Evolutionary conservation across 2,888 invertebrate species (phyloP).

Genomic region (Leptinotarsa haldemani): DNA sequence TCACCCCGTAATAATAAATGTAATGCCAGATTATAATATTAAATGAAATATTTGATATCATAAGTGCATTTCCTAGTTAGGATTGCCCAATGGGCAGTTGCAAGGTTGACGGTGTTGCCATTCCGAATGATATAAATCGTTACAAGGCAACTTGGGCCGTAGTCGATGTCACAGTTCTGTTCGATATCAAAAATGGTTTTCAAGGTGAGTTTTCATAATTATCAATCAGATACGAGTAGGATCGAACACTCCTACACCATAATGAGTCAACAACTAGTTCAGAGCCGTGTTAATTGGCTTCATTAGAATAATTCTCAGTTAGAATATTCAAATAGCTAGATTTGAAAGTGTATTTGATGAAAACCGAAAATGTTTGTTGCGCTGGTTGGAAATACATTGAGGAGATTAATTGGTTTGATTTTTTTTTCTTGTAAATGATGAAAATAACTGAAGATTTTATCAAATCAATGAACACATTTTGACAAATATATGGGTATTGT

Average conservation of each 20-base stretch:
- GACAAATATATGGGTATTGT: no score
- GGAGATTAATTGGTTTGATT: no score
- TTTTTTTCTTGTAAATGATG: no score
- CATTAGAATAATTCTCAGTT: not conserved
- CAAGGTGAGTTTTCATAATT: slow-evolving; percentile 44
- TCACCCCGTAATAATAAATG: not conserved
- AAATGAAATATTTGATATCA: not conserved
- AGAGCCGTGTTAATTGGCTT: not conserved
- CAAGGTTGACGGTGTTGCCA: slow-evolving; percentile 39
- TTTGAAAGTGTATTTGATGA: no score
- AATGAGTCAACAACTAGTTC: not conserved
- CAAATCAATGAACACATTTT: no score
- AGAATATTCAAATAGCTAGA: no score
- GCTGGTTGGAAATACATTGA: no score
- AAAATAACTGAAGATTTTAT: no score
- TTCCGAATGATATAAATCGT: slow-evolving; percentile 41
- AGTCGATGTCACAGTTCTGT: slow-evolving; percentile 30
- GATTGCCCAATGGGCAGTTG: slow-evolving; percentile 38
- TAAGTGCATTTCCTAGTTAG: slow-evolving; percentile 23
- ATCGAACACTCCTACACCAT: not conserved
- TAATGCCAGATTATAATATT: slow-evolving; percentile 6
- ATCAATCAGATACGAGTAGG: not conserved
- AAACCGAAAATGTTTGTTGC: no score
- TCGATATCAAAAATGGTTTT: slow-evolving; percentile 46
- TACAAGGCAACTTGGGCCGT: slow-evolving; percentile 30